Evolutionary conservation across 2,797 vertebrate genomes (phyloP).

Genomic region (Myotis findleyi): DNA sequence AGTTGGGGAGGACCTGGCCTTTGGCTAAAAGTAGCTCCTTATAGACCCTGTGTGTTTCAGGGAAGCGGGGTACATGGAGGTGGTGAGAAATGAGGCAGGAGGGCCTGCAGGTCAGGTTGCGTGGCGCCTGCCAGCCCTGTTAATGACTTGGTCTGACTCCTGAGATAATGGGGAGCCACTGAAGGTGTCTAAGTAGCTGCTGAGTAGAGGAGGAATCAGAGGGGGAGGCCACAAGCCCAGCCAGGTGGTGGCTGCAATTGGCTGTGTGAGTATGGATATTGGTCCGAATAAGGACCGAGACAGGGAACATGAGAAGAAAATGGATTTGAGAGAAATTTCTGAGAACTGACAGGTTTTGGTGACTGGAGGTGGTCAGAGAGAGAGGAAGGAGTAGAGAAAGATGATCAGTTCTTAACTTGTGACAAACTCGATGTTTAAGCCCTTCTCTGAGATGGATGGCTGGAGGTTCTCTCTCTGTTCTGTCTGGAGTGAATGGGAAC

Average conservation of each 20-base stretch:
- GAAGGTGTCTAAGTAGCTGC: neutral
- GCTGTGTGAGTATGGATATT: neutral
- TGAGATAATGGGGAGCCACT: neutral
- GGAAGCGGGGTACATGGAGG: neutral
- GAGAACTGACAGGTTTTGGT: neutral
- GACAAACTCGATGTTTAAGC: neutral
- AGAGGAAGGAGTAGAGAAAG: neutral
- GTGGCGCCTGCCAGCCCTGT: neutral
- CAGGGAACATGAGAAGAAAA: neutral
- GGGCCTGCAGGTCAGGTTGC: neutral
- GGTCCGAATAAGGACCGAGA: neutral
- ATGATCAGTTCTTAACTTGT: neutral
- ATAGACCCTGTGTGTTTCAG: neutral
- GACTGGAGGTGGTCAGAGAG: neutral
- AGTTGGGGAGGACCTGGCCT: neutral
- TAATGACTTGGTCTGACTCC: neutral
- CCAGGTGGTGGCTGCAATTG: neutral
- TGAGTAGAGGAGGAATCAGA: neutral
- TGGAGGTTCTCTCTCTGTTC: neutral
- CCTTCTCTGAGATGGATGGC: neutral
- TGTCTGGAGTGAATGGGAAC: neutral
- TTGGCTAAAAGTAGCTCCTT: neutral
- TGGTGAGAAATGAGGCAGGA: neutral
- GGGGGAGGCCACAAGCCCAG: neutral
- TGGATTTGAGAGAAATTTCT: neutral